Percentiles rank a stretch among this genome's conserved stretches.
Evolutionary conservation across 2,797 vertebrate genomes (phyloP).

Genomic region (Enteromius unitaeniatus): DNA sequence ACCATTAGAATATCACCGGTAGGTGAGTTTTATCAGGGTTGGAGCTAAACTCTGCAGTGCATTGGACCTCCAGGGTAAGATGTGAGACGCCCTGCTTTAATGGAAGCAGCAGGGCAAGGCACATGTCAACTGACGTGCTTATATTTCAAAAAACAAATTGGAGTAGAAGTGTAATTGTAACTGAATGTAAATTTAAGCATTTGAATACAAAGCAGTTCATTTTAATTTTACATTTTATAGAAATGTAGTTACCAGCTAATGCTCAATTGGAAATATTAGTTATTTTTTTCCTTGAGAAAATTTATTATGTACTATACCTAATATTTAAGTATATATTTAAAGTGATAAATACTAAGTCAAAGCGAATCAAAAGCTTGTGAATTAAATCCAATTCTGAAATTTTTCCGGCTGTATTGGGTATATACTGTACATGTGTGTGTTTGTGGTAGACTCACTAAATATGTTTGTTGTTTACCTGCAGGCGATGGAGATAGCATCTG

Average conservation of each 20-base stretch:
- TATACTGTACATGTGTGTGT: neutral
- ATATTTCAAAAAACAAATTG: no score
- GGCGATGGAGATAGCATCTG: constrained; percentile 89
- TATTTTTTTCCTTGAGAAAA: neutral
- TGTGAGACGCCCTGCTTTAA: no score
- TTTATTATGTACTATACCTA: neutral
- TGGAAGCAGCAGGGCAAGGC: no score
- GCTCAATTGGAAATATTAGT: neutral
- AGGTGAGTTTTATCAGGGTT: no score
- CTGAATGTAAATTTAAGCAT: neutral
- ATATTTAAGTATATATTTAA: neutral
- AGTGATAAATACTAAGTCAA: neutral
- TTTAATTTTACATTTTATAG: neutral
- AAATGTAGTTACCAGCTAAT: neutral
- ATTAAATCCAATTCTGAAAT: neutral
- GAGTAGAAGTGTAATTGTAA: neutral
- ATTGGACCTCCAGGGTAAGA: no score
- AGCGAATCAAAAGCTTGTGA: neutral
- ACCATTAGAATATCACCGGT: no score
- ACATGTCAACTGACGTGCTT: neutral
- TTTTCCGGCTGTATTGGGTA: neutral
- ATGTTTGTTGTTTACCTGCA: constrained; percentile 65
- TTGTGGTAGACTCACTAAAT: neutral
- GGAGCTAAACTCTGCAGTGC: no score
- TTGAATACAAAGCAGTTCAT: neutral